These are phyloP conservation scores for Epiblema foenella DNA, from an alignment of 2,888 invertebrate genomes.

Conservation along the genomic window DNA sequence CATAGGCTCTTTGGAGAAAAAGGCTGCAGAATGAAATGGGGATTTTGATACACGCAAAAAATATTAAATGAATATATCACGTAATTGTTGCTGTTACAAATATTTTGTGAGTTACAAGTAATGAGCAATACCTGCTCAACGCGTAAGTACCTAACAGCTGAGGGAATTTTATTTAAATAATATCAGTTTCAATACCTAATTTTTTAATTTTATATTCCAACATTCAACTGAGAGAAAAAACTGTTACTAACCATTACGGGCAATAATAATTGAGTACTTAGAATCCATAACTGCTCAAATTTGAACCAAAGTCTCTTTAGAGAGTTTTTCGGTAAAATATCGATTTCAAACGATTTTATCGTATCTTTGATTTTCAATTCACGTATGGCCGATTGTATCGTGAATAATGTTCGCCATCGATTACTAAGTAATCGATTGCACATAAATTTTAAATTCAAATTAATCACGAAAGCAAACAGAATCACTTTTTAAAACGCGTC, in stretches of 20 bases:
- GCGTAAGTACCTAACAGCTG: too few relatives aligned
- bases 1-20: conserved; percentile 14
- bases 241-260: neutral
- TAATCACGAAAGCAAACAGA: conserved; percentile 65
- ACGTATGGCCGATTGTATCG: conserved; percentile 36
- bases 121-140: neutral
- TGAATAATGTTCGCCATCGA: conserved; percentile 37
- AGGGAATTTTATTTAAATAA: too few relatives aligned
- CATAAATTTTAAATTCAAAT: conserved; percentile 65
- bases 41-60: neutral
- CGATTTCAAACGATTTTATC: neutral
- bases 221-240: neutral
- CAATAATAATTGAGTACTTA: neutral
- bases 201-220: neutral
- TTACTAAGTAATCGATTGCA: conserved; percentile 44
- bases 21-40: neutral
- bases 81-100: too few relatives aligned
- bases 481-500: conserved; percentile 52
- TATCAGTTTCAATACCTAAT: neutral
- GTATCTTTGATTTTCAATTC: conserved; percentile 33
- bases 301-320: neutral
- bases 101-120: neutral
- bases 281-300: neutral
- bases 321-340: neutral
- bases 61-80: neutral